Conservation (phyloP, 2,888 invertebrate genomes). For the Melanchra persicariae region DNA sequence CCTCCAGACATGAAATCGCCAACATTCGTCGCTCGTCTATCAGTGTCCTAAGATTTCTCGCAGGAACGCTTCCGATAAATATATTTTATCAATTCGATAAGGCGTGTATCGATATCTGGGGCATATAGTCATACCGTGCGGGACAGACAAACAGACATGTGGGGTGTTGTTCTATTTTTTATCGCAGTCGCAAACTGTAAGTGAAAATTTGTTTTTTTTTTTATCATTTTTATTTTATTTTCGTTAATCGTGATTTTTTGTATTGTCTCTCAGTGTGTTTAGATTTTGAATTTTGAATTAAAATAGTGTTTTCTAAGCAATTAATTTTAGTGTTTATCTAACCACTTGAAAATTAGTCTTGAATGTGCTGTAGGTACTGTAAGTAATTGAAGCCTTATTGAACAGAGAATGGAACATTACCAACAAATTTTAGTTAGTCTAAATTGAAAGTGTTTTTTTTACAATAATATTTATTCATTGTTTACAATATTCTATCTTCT, state of each 20-base stretch:
- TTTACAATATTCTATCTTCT: no score
- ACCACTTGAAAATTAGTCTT: not conserved
- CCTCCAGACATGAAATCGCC: not conserved
- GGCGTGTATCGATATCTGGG: constrained; percentile 63
- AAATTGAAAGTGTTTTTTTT: no score
- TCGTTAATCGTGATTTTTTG: not conserved
- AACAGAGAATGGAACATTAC: not conserved
- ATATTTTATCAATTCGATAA: constrained; percentile 63
- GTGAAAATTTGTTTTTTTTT: constrained; percentile 26
- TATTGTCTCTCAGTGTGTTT: no score
- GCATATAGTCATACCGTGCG: constrained; percentile 35
- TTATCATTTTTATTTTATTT: not conserved
- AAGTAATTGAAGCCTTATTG: constrained; percentile 11
- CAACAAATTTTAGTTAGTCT: no score
- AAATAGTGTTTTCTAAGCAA: not conserved
- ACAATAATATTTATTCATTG: no score
- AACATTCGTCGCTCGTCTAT: constrained; percentile 7
- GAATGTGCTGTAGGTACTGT: not conserved
- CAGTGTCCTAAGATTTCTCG: constrained; percentile 25
- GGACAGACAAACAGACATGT: constrained; percentile 67
- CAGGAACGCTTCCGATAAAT: constrained; percentile 61
- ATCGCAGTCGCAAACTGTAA: constrained; percentile 65
- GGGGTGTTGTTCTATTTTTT: constrained; percentile 61
- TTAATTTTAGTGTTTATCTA: constrained; percentile 1
- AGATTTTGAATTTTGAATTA: not conserved